Evolutionary conservation across 2,113 vertebrate genomes (phyloP).

Genomic region (Cercopithecus mona): DNA sequence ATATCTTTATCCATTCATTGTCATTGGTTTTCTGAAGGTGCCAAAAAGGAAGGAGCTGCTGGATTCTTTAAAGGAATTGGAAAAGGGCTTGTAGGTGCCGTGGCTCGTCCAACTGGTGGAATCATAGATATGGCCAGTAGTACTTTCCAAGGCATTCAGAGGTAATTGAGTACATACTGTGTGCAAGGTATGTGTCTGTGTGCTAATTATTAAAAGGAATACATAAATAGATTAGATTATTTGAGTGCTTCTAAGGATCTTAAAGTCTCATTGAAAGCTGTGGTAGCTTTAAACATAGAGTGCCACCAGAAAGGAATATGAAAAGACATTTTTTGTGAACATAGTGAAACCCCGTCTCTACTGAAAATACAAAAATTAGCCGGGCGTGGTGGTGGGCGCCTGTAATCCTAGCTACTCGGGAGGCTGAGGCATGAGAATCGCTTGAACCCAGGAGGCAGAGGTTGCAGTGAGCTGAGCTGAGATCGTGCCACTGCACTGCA

Average conservation of each 20-base stretch:
- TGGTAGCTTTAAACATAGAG: background rate
- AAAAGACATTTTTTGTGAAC: background rate
- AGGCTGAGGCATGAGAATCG: too few species aligned
- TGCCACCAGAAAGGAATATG: background rate
- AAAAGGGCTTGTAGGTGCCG: constrained; percentile 96
- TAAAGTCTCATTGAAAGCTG: background rate
- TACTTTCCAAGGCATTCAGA: constrained; percentile 98
- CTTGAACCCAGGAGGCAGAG: too few species aligned
- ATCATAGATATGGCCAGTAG: constrained; percentile 99
- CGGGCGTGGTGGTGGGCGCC: too few species aligned
- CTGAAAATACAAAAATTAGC: too few species aligned
- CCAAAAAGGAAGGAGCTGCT: constrained; percentile 96
- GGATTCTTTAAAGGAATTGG: constrained; percentile 99
- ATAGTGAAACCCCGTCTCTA: too few species aligned
- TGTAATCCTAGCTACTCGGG: too few species aligned
- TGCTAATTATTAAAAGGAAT: background rate
- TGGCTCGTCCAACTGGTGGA: constrained; percentile 95
- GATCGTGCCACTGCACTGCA: too few species aligned
- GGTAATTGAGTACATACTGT: constrained; percentile 82
- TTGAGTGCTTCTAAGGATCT: background rate
- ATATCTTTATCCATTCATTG: background rate
- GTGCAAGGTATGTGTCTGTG: background rate
- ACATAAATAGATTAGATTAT: background rate
- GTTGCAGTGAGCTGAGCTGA: too few species aligned
- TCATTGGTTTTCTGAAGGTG: constrained; percentile 85